These are phyloP conservation scores for Andrena cerasifolii DNA, from an alignment of 1,140 invertebrate genomes.

Conservation along the genomic window DNA sequence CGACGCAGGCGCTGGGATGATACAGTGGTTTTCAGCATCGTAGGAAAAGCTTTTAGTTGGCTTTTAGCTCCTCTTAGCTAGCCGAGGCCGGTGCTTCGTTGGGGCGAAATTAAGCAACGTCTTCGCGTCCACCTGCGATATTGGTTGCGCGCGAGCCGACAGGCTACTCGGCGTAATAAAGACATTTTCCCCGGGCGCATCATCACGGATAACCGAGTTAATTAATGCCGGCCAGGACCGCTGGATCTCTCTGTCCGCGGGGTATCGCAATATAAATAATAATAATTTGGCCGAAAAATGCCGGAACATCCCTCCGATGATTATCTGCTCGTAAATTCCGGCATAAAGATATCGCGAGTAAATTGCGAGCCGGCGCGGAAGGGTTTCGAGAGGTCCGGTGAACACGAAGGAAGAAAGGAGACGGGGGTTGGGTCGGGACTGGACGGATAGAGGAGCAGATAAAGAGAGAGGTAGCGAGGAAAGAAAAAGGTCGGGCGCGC, in stretches of 20 bases:
- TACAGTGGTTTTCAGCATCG: too few species aligned
- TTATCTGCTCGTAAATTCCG: conserved; percentile 81
- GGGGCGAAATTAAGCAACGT: too few species aligned
- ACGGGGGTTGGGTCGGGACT: not conserved
- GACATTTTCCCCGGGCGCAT: conserved; percentile 74
- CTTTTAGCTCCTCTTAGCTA: too few species aligned
- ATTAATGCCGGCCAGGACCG: conserved; percentile 71
- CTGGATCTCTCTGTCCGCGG: conserved; percentile 61
- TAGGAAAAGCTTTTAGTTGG: too few species aligned
- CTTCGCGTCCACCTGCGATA: too few species aligned
- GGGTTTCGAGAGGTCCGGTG: conserved; percentile 51
- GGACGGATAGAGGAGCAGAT: conserved; percentile 12
- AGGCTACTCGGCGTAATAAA: conserved; percentile 71
- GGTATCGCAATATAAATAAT: conserved; percentile 78
- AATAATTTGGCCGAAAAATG: conserved; percentile 79
- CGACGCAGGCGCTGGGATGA: too few species aligned
- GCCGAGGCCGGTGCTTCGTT: too few species aligned
- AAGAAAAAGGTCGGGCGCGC: conserved; percentile 33
- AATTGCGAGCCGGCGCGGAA: conserved; percentile 76
- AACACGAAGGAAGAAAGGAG: conserved; percentile 23
- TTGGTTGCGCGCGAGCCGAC: not conserved
- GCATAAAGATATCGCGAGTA: conserved; percentile 82
- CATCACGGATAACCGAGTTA: conserved; percentile 63
- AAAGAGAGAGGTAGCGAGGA: not conserved
- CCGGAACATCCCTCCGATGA: conserved; percentile 81